Conservation (phyloP, 2,888 invertebrate genomes). For the Caenorhabditis sinica region DNA sequence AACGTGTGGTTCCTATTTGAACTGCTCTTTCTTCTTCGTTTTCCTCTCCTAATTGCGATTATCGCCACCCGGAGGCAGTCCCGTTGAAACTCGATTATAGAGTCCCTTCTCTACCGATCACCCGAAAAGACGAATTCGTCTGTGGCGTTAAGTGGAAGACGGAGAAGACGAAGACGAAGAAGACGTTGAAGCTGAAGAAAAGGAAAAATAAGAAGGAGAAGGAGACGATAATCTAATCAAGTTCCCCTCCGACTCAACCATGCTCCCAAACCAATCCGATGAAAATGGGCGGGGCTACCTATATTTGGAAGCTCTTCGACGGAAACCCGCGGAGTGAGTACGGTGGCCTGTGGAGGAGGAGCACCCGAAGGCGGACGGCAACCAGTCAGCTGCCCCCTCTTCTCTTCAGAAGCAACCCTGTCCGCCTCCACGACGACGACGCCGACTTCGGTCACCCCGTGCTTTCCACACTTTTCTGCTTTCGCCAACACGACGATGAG, state of each 20-base stretch:
- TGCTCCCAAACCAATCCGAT: slow-evolving; percentile 43
- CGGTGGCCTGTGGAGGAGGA: slow-evolving; percentile 49
- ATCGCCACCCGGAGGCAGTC: slow-evolving; percentile 48
- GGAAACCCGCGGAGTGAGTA: slow-evolving; percentile 25
- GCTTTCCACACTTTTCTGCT: slow-evolving; percentile 26
- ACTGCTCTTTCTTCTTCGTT: neutral
- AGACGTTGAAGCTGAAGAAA: slow-evolving; percentile 41
- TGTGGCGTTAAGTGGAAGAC: slow-evolving; percentile 6
- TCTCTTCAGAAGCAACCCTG: slow-evolving; percentile 49
- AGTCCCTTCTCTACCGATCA: slow-evolving; percentile 21
- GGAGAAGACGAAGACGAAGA: slow-evolving; percentile 16
- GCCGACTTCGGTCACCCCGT: slow-evolving; percentile 36
- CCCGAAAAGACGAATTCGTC: slow-evolving; percentile 17
- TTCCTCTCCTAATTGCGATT: slow-evolving; percentile 58
- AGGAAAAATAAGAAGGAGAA: slow-evolving; percentile 39
- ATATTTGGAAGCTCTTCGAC: slow-evolving; percentile 34
- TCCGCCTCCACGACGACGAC: slow-evolving; percentile 49
- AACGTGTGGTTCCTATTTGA: neutral
- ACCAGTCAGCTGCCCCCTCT: slow-evolving; percentile 49
- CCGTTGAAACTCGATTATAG: slow-evolving; percentile 56
- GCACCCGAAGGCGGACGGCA: slow-evolving; percentile 41
- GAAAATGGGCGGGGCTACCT: slow-evolving; percentile 52
- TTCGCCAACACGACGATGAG: slow-evolving; percentile 47
- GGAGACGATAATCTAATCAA: slow-evolving; percentile 56
- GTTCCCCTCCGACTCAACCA: slow-evolving; percentile 22